phyloP scores from a whole-genome alignment of 2,797 vertebrate species.

The Cottoperca gobio region DNA sequence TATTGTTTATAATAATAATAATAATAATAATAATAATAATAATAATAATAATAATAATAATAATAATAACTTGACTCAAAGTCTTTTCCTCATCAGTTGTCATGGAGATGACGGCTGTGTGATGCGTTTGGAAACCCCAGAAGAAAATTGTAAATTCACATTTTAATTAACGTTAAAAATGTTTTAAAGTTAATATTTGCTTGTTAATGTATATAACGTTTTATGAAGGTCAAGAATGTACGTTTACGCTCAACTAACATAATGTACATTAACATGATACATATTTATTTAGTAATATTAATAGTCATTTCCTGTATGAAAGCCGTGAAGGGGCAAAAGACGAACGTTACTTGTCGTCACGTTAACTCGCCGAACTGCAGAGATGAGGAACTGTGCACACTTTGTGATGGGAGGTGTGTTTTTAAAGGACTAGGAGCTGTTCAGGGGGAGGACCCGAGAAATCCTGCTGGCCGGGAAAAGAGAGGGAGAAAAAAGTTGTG shows the following conservation, averaged over 20 bases:
- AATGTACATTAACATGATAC: too few species aligned
- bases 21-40: too few species aligned
- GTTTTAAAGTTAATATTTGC: background rate
- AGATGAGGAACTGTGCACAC: too few species aligned
- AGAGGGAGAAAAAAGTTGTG: slow-evolving; percentile 63
- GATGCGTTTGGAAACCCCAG: background rate
- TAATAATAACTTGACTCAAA: too few species aligned
- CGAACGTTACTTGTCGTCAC: background rate
- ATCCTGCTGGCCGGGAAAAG: slow-evolving; percentile 15
- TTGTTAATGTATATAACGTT: background rate
- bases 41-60: too few species aligned
- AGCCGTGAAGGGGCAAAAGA: background rate
- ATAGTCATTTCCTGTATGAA: slow-evolving; percentile 2
- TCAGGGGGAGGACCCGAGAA: slow-evolving; percentile 55
- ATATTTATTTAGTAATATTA: background rate
- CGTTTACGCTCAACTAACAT: too few species aligned
- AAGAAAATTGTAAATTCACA: background rate
- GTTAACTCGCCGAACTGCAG: background rate
- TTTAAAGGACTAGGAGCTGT: background rate
- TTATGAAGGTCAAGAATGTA: background rate
- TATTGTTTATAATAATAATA: too few species aligned
- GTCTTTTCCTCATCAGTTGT: too few species aligned
- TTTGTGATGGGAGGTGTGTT: background rate
- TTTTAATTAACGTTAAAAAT: background rate
- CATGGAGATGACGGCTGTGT: background rate